A percentile compares a stretch with the other conserved stretches of the same genome.
Evolutionary conservation across 2,888 invertebrate genomes (phyloP).

Genomic region (Pollenia griseotomentosa): DNA sequence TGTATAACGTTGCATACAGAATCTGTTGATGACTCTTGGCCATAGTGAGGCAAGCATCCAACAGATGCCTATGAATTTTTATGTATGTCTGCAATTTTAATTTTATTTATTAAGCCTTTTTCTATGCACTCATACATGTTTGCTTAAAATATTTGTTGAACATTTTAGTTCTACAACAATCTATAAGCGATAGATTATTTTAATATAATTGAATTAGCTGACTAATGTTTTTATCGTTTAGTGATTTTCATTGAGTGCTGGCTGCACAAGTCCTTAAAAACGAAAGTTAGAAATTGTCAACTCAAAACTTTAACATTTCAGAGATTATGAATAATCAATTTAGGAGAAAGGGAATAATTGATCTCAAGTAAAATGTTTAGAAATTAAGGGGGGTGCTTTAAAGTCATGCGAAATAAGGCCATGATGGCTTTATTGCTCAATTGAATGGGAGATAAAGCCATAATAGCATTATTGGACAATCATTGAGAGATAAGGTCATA

Average conservation of each 20-base stretch:
- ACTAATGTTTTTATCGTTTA: slow-evolving; percentile 35
- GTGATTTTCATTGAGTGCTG: slow-evolving; percentile 23
- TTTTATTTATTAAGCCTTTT: slow-evolving; percentile 52
- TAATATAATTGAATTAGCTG: slow-evolving; percentile 41
- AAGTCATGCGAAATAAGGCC: too few relatives aligned
- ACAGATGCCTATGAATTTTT: slow-evolving; percentile 38
- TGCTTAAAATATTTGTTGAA: background rate
- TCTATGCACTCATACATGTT: background rate
- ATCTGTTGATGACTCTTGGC: slow-evolving; percentile 37
- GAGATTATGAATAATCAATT: slow-evolving; percentile 20
- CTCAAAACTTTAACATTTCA: background rate
- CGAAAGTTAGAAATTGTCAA: background rate
- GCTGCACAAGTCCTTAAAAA: background rate
- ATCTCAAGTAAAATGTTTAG: background rate
- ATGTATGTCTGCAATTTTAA: slow-evolving; percentile 29
- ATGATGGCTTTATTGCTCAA: too few relatives aligned
- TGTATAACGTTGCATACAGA: background rate
- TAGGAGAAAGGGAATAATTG: slow-evolving; percentile 8
- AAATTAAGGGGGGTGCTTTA: background rate
- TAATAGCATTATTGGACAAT: too few relatives aligned
- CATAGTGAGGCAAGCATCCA: slow-evolving; percentile 31
- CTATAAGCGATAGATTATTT: slow-evolving; percentile 55
- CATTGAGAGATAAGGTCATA: too few relatives aligned
- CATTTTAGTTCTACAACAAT: slow-evolving; percentile 4
- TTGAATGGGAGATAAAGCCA: too few relatives aligned